Percentiles rank a stretch among this genome's conserved stretches.
Conservation (phyloP, 1,140 invertebrate genomes). For the Brachionus rubens region DNA sequence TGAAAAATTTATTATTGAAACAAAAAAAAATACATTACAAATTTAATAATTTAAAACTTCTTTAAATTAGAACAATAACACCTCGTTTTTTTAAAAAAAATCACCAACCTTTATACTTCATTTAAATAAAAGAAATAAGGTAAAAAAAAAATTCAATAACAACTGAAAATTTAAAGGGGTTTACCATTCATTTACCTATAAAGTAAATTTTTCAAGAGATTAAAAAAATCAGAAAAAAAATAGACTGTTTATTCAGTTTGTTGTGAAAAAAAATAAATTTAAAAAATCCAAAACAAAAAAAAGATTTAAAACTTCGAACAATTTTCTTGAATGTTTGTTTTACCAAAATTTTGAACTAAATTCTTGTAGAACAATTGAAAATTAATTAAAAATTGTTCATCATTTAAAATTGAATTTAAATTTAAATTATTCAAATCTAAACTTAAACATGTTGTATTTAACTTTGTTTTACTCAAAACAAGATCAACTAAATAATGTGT, state of each 20-base stretch:
- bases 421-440: constrained; percentile 6
- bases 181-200: no score
- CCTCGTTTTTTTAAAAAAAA: no score
- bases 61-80: no score
- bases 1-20: neutral
- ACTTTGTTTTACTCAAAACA: neutral
- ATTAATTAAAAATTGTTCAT: constrained; percentile 36
- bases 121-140: no score
- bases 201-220: no score
- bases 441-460: neutral
- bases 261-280: neutral
- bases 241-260: neutral
- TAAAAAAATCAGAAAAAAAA: no score
- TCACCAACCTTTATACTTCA: no score
- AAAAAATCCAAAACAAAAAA: neutral
- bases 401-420: neutral
- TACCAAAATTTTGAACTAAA: constrained; percentile 19
- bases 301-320: neutral
- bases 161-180: no score
- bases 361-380: constrained; percentile 11
- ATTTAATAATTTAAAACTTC: no score
- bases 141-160: no score
- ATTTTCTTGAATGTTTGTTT: neutral
- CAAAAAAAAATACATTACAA: neutral
- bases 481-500: constrained; percentile 3